A percentile compares a stretch with the other conserved stretches of the same genome.
Conservation (phyloP, 2,888 invertebrate genomes). For the Ophion slaviceki region DNA sequence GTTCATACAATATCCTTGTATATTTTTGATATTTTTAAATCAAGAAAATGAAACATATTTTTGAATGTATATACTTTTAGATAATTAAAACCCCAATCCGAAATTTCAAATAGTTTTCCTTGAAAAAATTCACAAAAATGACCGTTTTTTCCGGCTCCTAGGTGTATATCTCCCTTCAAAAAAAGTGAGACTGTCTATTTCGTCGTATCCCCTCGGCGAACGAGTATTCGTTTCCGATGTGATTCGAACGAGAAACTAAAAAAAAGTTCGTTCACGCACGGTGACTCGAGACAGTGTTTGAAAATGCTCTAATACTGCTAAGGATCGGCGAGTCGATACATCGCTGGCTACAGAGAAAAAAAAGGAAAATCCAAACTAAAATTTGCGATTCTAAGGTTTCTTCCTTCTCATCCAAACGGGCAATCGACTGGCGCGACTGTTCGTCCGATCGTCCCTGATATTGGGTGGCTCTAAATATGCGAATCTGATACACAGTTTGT, state of each 20-base stretch:
- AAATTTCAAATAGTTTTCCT: too few species aligned
- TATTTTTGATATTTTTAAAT: too few species aligned
- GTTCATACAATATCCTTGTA: too few species aligned
- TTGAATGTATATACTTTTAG: too few species aligned
- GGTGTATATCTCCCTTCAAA: background rate
- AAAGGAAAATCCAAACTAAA: background rate
- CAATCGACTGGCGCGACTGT: conserved; percentile 73
- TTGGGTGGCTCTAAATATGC: conserved; percentile 65
- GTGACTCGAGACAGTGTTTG: conserved; percentile 3
- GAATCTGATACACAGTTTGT: conserved; percentile 75
- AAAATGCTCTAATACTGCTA: conserved; percentile 41
- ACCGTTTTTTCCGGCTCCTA: too few species aligned
- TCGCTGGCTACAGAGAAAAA: conserved; percentile 3
- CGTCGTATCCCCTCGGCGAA: background rate
- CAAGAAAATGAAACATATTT: too few species aligned
- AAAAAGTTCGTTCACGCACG: background rate
- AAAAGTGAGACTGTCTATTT: background rate
- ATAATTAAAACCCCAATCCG: too few species aligned
- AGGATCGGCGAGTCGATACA: conserved; percentile 1
- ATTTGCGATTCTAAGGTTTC: conserved; percentile 69
- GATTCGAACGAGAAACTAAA: background rate
- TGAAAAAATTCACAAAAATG: too few species aligned
- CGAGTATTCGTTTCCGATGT: background rate
- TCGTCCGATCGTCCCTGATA: conserved; percentile 66
- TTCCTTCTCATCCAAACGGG: conserved; percentile 76